Conservation (phyloP, 2,797 vertebrate genomes). For the Tamandua tetradactyla region DNA sequence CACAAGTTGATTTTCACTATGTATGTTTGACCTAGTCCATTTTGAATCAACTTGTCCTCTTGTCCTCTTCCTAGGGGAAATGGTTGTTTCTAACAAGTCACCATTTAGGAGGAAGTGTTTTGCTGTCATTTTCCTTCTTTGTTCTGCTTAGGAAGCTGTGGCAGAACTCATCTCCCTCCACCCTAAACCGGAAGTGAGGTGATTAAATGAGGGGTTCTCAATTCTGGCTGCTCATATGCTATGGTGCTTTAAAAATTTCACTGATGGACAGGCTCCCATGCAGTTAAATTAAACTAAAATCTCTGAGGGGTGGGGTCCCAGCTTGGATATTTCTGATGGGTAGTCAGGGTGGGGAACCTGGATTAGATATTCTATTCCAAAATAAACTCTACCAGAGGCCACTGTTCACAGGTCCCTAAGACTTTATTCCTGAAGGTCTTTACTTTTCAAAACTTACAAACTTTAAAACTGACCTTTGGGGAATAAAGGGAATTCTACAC, state of each 20-base stretch:
- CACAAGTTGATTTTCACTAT: neutral
- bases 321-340: too few species aligned
- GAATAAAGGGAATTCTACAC: neutral
- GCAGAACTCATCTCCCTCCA: neutral
- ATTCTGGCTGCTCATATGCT: neutral
- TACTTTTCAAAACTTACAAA: neutral
- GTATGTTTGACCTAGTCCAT: neutral
- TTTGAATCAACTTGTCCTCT: neutral
- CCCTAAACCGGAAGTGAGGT: neutral
- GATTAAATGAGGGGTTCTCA: neutral
- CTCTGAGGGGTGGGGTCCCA: neutral
- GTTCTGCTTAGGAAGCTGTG: neutral
- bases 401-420: neutral
- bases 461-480: conserved; percentile 17
- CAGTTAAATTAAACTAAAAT: neutral
- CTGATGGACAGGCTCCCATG: neutral
- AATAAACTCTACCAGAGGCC: neutral
- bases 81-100: neutral
- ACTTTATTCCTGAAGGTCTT: neutral
- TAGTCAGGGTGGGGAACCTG: neutral
- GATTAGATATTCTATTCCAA: neutral
- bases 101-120: neutral
- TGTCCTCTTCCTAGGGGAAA: too few species aligned
- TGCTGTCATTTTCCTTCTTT: neutral
- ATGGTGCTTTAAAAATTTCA: neutral